phyloP scores from a whole-genome alignment of 2,113 vertebrate species.

The Zosterops hypoxanthus region DNA sequence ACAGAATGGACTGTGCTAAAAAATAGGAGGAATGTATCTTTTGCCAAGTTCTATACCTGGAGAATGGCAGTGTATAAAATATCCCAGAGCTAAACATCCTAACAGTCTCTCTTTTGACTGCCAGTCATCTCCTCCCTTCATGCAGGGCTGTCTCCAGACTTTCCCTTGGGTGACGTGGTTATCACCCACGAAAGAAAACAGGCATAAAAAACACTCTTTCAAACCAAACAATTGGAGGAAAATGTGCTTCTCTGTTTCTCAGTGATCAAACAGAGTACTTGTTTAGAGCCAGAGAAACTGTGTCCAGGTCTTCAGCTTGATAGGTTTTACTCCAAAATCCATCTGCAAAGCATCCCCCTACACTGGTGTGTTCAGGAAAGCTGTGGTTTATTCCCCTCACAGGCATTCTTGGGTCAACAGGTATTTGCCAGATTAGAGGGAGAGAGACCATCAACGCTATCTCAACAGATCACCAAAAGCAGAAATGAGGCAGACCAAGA shows the following conservation, averaged over 20 bases:
- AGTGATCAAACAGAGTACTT: not conserved
- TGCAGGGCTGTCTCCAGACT: not conserved
- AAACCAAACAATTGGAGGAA: not conserved
- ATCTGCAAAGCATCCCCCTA: not conserved
- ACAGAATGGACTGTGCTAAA: not conserved
- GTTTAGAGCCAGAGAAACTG: not conserved
- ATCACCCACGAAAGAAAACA: not conserved
- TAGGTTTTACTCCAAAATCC: not conserved
- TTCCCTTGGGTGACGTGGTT: not conserved
- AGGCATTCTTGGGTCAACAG: not conserved
- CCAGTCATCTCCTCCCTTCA: not conserved
- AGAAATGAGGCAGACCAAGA: not conserved
- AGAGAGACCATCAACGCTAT: not conserved
- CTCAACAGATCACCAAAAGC: not conserved
- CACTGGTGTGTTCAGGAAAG: not conserved
- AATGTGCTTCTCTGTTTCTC: not conserved
- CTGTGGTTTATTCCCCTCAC: not conserved
- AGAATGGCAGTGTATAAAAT: not conserved
- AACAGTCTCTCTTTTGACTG: not conserved
- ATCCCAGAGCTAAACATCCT: not conserved
- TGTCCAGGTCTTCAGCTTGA: not conserved
- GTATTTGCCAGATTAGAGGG: not conserved
- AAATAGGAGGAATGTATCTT: not conserved
- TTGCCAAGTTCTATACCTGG: not conserved
- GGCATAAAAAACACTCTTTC: rapidly evolving